A percentile compares a stretch with the other conserved stretches of the same genome.
Conservation (phyloP, 2,113 vertebrate species). For the Cyprinodon tularosa region DNA sequence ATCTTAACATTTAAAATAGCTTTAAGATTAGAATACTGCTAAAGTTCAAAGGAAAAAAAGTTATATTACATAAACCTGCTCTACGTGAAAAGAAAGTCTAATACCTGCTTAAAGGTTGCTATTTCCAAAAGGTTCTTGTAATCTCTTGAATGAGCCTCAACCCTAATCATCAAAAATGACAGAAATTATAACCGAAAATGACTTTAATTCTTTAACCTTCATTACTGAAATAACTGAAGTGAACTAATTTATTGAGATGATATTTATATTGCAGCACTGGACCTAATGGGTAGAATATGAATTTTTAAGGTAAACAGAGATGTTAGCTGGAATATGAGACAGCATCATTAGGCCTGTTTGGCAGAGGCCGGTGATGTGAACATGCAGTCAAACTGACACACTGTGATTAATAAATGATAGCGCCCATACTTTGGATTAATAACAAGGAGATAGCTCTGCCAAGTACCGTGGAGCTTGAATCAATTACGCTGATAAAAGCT, state of each 20-base stretch:
- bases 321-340: constrained; percentile 32
- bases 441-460: constrained; percentile 26
- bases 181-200: no score
- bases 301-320: constrained; percentile 31
- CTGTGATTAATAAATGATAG: constrained; percentile 53
- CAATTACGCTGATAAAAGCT: constrained; percentile 60
- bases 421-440: constrained; percentile 33
- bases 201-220: background rate
- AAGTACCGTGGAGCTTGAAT: constrained; percentile 32
- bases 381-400: constrained; percentile 23
- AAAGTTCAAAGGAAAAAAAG: no score
- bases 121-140: no score
- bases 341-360: constrained; percentile 43
- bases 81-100: no score
- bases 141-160: no score
- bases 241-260: constrained; percentile 1
- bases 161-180: no score
- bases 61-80: no score
- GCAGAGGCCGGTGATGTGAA: constrained; percentile 49
- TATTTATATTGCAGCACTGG: constrained; percentile 6
- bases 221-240: background rate
- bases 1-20: no score
- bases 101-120: no score
- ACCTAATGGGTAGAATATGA: constrained; percentile 23
- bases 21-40: no score